A percentile compares a stretch with the other conserved stretches of the same genome.
phyloP scores from a whole-genome alignment of 2,113 vertebrate genomes.

The Stigmatopora argus region DNA sequence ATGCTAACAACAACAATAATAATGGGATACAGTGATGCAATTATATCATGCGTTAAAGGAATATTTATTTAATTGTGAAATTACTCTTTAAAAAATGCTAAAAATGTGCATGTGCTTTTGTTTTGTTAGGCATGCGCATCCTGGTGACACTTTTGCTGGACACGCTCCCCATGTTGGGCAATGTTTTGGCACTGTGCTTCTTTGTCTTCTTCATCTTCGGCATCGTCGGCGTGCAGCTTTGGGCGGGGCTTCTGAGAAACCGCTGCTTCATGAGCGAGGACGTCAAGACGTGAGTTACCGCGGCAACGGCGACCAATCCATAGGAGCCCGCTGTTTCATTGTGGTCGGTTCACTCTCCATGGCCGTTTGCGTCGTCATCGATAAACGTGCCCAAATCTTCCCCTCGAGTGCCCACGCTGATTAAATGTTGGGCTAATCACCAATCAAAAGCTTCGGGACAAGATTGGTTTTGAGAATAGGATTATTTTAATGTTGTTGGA shows the following conservation, averaged over 20 bases:
- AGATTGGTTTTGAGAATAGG: not conserved
- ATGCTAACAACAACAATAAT: not conserved
- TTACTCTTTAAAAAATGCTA: too few relatives aligned
- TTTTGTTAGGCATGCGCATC: slow-evolving; percentile 85
- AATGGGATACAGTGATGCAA: not conserved
- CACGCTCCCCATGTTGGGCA: slow-evolving; percentile 94
- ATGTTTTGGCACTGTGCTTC: slow-evolving; percentile 91
- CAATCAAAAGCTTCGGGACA: not conserved
- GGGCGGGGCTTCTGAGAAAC: slow-evolving; percentile 91
- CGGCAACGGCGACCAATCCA: slow-evolving; percentile 32
- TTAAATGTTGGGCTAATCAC: not conserved
- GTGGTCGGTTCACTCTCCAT: not conserved
- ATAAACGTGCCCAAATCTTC: not conserved
- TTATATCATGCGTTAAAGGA: too few relatives aligned
- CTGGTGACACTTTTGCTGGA: slow-evolving; percentile 92
- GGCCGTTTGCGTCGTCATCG: not conserved
- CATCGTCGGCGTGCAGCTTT: slow-evolving; percentile 91
- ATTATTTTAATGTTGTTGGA: not conserved
- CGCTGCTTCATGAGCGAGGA: slow-evolving; percentile 88
- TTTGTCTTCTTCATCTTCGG: slow-evolving; percentile 98
- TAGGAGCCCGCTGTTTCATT: not conserved
- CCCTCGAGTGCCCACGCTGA: not conserved
- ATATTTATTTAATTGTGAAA: too few relatives aligned
- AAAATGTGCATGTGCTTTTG: slow-evolving; percentile 20
- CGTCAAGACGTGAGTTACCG: slow-evolving; percentile 76